Evolutionary conservation across 2,797 vertebrate genomes (phyloP), one percentile per base, ranked within the genome.

Genomic region (Pampus argenteus): DNA sequence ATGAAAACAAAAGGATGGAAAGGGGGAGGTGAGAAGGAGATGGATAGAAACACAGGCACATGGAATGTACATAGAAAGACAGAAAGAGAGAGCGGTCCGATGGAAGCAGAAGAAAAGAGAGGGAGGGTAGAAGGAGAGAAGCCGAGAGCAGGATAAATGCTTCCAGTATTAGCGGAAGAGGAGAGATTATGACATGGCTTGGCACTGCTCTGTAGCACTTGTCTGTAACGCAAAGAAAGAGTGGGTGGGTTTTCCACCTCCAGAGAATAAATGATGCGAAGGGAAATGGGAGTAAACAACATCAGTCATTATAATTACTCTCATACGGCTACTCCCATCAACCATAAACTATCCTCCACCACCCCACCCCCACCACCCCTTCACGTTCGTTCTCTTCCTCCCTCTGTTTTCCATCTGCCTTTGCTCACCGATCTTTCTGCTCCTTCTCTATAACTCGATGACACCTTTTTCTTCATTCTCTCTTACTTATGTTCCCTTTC

Each of bases 261-360:
- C 82, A 82, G 89, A 91, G 86, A 92, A 91, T 91, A 93, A 94
- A 93, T 92, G 88, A 93, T 92, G 92, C 88, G 73, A 91, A 88
- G 83, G 90, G 90, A 93, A 90, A 91, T 91, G 88, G 91, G 90
- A 91, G 92, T 94, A 94, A 94, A 93, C 92, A 94, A 93, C 90
- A 93, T 93, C 90, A 91, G 87, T 93, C 91, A 90, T 88, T 86
- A 74, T 92, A 93, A 93, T 93, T 88, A 89, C 89, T 91, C 88
- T 91, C 90, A 90, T 91, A 91, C 86, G 78, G 67, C 85, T 79
- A 84, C 84, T 91, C 90, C 89, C 80, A 85, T 86, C 79, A 76
- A 83, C 79, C 83, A 81, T 82, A 87, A 81, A 79, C 80, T 71
- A 78, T 79, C 75, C 75, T 78, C 58, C 60, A 61, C 6, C 17